Evolutionary conservation across 2,797 vertebrate species (phyloP), one percentile per base, ranked within the genome.

Genomic region (Psittacula echo): DNA sequence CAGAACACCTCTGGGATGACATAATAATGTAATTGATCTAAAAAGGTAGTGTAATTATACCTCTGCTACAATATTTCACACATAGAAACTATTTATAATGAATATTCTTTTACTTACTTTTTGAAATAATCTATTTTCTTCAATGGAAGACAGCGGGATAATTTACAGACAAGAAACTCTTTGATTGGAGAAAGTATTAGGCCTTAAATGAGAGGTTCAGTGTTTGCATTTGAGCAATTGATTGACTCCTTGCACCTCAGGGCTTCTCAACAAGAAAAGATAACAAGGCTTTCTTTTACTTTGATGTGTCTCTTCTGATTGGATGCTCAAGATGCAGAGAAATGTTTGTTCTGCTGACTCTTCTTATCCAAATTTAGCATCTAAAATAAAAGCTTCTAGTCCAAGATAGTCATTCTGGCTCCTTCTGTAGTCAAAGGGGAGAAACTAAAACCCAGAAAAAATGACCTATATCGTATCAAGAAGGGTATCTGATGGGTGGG

Each of bases 41-140:
- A 89, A 96, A 88, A 82, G 71, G 71, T 67, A 71, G 29, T 51
- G 42, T 85, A 96, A 94, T 97, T 96, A 93, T 89, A 91, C 47
- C 85, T 90, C 71, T 89, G 64, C 64, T 82, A 85, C 77, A 85
- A 26, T 90, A 94, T 94, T 93, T 94, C 74, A 91, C 29, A 48
- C 65, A 50, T 50, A 82, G 23, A 78, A 8, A 58, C n/a, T 85
- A 61, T 85, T 94, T 78, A 70, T 79, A 78, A 84, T 61, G 56
- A 92, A 71, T 67, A 65, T 6, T 34, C 64, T 85, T 70, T 70
- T 79, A 94, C 80, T 94, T 70, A 58, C 23, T 66, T 93, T 90
- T 85, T 87, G 71, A 93, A 91, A 94, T 71, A 29, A 64, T 85
- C 41, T 94, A 16, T 93, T 96, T 93, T 85, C 67, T 90, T 91